Conservation (phyloP, 2,797 vertebrate genomes). For the Hoplostethus mediterraneus region DNA sequence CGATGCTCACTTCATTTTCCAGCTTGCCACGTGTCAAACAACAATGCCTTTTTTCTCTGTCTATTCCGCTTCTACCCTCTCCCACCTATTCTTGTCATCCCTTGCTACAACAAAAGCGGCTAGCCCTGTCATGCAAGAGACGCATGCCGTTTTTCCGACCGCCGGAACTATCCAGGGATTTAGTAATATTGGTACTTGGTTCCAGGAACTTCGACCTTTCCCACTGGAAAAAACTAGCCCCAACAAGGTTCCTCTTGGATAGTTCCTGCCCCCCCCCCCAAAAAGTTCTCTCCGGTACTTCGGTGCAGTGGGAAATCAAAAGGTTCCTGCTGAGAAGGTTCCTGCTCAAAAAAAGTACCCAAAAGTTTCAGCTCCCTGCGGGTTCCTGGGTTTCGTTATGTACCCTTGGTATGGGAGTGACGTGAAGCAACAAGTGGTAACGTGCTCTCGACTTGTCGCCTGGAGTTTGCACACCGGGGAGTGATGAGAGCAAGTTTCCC, state of each 20-base stretch:
- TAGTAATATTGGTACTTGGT: no score
- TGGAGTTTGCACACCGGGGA: conserved; percentile 22
- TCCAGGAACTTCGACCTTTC: no score
- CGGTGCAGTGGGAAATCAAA: no score
- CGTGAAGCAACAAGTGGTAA: conserved; percentile 24
- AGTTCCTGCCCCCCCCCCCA: no score
- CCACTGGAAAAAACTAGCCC: no score
- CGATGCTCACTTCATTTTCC: conserved; percentile 47
- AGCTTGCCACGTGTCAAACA: conserved; percentile 38
- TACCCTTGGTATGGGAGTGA: conserved; percentile 4
- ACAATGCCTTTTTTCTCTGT: background rate
- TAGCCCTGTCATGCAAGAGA: background rate
- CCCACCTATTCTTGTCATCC: background rate
- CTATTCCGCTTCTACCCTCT: conserved; percentile 4
- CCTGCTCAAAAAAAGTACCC: no score
- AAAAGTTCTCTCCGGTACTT: no score
- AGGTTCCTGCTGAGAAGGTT: no score
- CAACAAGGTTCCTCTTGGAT: no score
- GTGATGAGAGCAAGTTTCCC: conserved; percentile 29
- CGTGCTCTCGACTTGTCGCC: background rate
- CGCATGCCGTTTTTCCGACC: no score
- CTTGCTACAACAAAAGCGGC: background rate
- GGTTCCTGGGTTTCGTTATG: conserved; percentile 19
- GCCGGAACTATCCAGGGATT: no score
- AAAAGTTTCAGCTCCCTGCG: background rate